A percentile compares a stretch with the other conserved stretches of the same genome.
These are phyloP conservation scores for Stichopus horrens DNA, from an alignment of 53 echinoderm and acorn worm genomes.

Conservation along the genomic window DNA sequence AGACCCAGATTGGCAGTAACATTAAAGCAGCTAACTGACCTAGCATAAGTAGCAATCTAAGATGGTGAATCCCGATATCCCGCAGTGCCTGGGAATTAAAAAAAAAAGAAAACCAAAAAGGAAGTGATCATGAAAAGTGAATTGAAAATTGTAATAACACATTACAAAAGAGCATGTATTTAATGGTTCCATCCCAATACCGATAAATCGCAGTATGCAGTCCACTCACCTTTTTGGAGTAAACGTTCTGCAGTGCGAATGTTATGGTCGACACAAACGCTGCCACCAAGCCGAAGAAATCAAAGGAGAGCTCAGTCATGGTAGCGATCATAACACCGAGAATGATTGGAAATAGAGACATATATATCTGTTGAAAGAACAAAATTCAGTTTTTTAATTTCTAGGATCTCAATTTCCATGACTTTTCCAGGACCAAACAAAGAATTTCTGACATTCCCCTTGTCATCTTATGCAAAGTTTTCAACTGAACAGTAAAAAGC, in stretches of 20 bases:
- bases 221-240: conserved; percentile 92
- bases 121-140: neutral
- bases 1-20: conserved; percentile 89
- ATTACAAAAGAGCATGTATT: neutral
- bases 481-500: too few species aligned
- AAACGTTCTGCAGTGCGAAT: conserved; percentile 97
- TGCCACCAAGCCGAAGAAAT: conserved; percentile 64
- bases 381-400: neutral
- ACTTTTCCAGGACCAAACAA: too few species aligned
- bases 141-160: neutral
- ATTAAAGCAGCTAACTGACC: conserved; percentile 81
- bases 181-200: too few species aligned
- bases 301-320: conserved; percentile 90
- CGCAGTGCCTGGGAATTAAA: conserved; percentile 66
- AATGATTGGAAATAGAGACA: conserved; percentile 87
- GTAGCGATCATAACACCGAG: conserved; percentile 93
- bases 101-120: conserved; percentile 12
- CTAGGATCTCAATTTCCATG: too few species aligned
- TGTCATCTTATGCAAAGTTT: too few species aligned
- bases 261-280: conserved; percentile 85
- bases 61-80: conserved; percentile 89
- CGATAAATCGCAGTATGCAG: too few species aligned
- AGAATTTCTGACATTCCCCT: too few species aligned
- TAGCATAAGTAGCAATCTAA: conserved; percentile 81
- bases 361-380: conserved; percentile 73